These are phyloP conservation scores for Acanthiza pusilla DNA, from an alignment of 2,797 vertebrate genomes.

Conservation along the genomic window DNA sequence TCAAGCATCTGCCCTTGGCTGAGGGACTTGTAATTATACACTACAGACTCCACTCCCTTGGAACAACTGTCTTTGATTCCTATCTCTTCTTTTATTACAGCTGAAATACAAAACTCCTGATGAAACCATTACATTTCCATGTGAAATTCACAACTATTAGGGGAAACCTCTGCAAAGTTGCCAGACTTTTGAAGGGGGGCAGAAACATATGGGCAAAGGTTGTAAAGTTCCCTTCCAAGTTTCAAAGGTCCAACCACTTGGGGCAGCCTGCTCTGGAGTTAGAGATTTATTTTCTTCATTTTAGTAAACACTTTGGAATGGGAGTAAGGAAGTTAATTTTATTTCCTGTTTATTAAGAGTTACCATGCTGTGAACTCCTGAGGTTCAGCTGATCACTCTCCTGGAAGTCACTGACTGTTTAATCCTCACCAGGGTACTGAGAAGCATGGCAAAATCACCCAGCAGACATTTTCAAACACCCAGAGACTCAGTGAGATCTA, in stretches of 20 bases:
- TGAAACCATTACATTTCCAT: slow-evolving; percentile 64
- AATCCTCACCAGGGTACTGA: background rate
- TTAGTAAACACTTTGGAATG: slow-evolving; percentile 20
- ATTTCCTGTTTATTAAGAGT: slow-evolving; percentile 29
- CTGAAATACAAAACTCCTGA: slow-evolving; percentile 55
- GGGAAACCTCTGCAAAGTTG: slow-evolving; percentile 45
- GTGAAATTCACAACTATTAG: slow-evolving; percentile 60
- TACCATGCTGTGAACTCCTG: background rate
- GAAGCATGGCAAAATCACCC: background rate
- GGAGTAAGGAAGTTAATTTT: slow-evolving; percentile 7
- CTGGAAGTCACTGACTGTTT: background rate
- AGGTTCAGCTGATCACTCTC: background rate
- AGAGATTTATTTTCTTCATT: background rate
- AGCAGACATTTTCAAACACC: background rate
- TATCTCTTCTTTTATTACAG: slow-evolving; percentile 40
- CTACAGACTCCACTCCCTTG: slow-evolving; percentile 20
- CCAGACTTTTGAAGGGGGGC: slow-evolving; percentile 19
- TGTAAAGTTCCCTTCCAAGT: slow-evolving; percentile 45
- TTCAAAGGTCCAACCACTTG: slow-evolving; percentile 33
- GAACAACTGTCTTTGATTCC: slow-evolving; percentile 28
- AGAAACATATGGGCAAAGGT: slow-evolving; percentile 37
- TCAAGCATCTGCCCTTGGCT: slow-evolving; percentile 29
- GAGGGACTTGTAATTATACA: background rate
- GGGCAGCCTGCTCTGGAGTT: background rate
- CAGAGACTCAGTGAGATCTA: background rate